phyloP scores from a whole-genome alignment of 2,113 vertebrate genomes.

The Otocyon megalotis region DNA sequence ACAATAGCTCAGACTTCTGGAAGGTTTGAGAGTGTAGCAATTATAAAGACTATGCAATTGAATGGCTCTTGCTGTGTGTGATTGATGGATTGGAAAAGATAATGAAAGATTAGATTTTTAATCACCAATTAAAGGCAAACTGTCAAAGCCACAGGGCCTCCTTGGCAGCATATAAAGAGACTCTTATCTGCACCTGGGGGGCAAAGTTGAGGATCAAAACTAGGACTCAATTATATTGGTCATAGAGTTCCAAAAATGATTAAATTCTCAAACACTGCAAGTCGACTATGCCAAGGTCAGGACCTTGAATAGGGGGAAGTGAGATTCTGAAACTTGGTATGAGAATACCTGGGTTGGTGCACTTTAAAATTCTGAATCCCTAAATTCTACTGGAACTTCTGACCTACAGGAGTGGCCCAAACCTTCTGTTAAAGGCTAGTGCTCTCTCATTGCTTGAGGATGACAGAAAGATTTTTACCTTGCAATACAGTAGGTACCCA shows the following conservation, averaged over 20 bases:
- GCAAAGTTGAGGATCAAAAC: slow-evolving; percentile 22
- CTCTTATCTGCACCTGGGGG: not conserved
- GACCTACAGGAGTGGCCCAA: not conserved
- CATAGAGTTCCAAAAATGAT: slow-evolving; percentile 4
- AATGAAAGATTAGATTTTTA: slow-evolving; percentile 48
- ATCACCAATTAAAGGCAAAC: slow-evolving; percentile 46
- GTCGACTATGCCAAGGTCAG: not conserved
- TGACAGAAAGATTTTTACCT: not conserved
- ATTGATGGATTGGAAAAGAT: slow-evolving; percentile 13
- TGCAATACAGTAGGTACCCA: not conserved
- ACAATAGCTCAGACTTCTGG: not conserved
- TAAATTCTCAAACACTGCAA: not conserved
- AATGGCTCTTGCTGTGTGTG: not conserved
- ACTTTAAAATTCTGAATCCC: not conserved
- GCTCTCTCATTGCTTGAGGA: not conserved
- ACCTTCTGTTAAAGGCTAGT: not conserved
- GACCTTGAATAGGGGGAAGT: not conserved
- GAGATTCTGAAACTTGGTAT: not conserved
- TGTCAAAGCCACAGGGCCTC: slow-evolving; percentile 9
- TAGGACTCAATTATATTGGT: not conserved
- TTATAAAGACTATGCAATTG: not conserved
- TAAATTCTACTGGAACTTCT: not conserved
- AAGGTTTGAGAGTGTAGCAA: not conserved
- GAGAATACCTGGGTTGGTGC: not conserved
- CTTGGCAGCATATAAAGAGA: not conserved